These are phyloP conservation scores for Dastarcus helophoroides DNA, from an alignment of 2,888 invertebrate genomes.

Conservation along the genomic window DNA sequence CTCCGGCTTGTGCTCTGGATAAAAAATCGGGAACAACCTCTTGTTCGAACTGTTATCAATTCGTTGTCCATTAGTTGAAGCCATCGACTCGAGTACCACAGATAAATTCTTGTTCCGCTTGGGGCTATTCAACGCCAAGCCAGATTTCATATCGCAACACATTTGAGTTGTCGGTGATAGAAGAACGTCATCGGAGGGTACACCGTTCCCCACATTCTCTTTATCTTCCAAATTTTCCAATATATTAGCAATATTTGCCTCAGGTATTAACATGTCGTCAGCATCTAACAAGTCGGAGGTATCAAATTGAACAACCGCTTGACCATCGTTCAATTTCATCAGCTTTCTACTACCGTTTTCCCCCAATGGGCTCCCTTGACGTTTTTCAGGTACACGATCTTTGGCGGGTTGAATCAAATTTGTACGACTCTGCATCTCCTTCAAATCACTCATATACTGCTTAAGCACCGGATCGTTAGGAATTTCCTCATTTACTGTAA, in stretches of 20 bases:
- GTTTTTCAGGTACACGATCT: constrained; percentile 31
- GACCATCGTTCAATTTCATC: constrained; percentile 11
- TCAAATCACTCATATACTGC: constrained; percentile 11
- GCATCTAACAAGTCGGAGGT: constrained; percentile 28
- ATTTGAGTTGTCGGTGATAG: constrained; percentile 43
- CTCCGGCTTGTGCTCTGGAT: constrained; percentile 16
- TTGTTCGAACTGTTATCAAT: constrained; percentile 6
- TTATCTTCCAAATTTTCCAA: constrained; percentile 11
- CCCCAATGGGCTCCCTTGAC: constrained; percentile 28
- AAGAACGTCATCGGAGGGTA: constrained; percentile 11
- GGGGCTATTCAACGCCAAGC: constrained; percentile 38
- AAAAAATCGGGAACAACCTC: constrained; percentile 40
- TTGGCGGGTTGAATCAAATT: constrained; percentile 6
- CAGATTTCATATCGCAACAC: constrained; percentile 40
- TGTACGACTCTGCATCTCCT: constrained; percentile 8
- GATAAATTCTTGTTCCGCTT: constrained; percentile 31
- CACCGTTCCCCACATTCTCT: constrained; percentile 9
- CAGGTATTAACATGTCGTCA: constrained; percentile 11
- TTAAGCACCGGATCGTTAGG: constrained; percentile 6
- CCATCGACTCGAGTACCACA: constrained; percentile 21
- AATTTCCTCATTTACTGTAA: constrained; percentile 9
- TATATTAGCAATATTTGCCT: constrained; percentile 11
- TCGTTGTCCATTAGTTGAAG: constrained; percentile 11
- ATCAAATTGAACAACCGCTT: constrained; percentile 23
- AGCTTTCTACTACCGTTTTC: constrained; percentile 15